phyloP scores from a whole-genome alignment of 2,113 vertebrate species.

The Bungarus multicinctus region DNA sequence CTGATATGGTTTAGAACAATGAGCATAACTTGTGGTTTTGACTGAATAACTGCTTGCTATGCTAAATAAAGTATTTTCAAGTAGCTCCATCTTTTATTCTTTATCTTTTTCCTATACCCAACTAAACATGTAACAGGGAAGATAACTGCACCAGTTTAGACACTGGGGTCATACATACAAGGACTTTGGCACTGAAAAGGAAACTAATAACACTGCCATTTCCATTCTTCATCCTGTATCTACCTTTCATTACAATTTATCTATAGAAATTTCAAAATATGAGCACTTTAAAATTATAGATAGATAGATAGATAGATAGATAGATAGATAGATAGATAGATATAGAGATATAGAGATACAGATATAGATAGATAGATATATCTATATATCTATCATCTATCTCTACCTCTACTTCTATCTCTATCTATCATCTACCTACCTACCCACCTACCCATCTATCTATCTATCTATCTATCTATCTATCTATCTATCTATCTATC shows the following conservation, averaged over 20 bases:
- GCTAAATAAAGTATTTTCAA: constrained; percentile 29
- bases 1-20: constrained; percentile 41
- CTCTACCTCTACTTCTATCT: no score
- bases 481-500: no score
- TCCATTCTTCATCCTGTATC: neutral
- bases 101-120: neutral
- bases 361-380: no score
- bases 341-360: no score
- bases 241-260: constrained; percentile 41
- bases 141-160: constrained; percentile 17
- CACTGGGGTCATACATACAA: constrained; percentile 23
- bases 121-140: constrained; percentile 36
- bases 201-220: constrained; percentile 3
- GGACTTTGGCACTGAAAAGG: constrained; percentile 8
- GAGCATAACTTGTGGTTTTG: constrained; percentile 48
- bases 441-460: no score
- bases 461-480: no score
- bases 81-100: constrained; percentile 48
- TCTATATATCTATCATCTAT: no score
- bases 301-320: no score
- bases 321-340: no score
- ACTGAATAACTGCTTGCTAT: constrained; percentile 46
- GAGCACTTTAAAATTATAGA: no score
- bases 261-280: no score
- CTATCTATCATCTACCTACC: no score